Base-by-base conservation (phyloP, 2,113 vertebrate species). In the Xiphophorus hellerii region DNA sequence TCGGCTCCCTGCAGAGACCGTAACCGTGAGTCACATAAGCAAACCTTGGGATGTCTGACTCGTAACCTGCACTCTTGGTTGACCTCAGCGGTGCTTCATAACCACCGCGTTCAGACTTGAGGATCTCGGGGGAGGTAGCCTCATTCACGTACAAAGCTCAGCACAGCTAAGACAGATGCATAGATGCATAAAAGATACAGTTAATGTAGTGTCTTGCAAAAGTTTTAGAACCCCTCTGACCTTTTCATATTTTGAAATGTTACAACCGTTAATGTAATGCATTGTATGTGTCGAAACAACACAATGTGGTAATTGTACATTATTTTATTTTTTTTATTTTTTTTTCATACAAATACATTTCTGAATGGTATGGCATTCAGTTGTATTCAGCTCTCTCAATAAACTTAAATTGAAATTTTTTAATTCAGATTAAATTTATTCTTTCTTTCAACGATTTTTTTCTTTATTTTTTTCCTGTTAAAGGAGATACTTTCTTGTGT, bases 51-150 rank as follows among this genome's bases (percentile, higher is more conserved):
- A 70, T 63, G 31, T 71, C 77, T 58, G 51, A 68, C 80, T 77
- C 68, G 77, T 30, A 72, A 80, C 48, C 66, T 60, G 30, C 60
- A 77, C 63, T 71, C 74, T 77, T 66, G 61, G 67, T 64, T 65
- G 76, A 86, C 80, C 81, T 83, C 76, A 60, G 35, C 76, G 68
- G 64, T 77, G 39, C 74, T 80, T 80, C 58, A 76, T 80, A 78
- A 77, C 82, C 77, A 74, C 62, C 35, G 30, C 64, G 69, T 71
- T 73, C 76, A 81, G 73, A 54, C 70, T 42, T 68, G 27, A 51
- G 77, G 62, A 79, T 82, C 84, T 73, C 76, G 33, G 51, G 76
- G 64, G 72, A 85, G 33, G n/a, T 35, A 63, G 14, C 30, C 76
- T 69, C 63, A 37, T 76, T 76, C 76, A 82, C 20, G 74, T 77